These are phyloP conservation scores for Antennarius maculatus DNA, from an alignment of 2,797 vertebrate species.

Conservation along the genomic window DNA sequence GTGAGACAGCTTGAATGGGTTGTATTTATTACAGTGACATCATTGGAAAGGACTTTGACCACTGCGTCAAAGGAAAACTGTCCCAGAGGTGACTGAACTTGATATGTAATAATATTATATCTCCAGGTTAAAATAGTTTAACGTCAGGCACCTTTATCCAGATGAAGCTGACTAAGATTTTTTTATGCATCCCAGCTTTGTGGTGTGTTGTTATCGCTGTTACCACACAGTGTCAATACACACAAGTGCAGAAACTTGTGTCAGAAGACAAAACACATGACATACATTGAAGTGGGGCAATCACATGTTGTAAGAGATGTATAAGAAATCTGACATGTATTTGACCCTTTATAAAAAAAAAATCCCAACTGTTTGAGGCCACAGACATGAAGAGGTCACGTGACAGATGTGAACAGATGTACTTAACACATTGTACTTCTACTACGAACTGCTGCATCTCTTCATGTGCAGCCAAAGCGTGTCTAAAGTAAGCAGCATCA, in stretches of 20 bases:
- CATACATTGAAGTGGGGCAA: not conserved
- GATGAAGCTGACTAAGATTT: conserved; percentile 8
- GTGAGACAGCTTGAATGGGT: not conserved
- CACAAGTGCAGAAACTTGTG: not conserved
- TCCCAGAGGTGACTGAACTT: conserved; percentile 23
- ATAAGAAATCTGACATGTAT: conserved; percentile 29
- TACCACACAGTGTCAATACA: conserved; percentile 13
- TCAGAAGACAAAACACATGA: not conserved
- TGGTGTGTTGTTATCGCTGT: conserved; percentile 21
- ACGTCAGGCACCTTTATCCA: not conserved
- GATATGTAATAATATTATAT: not conserved
- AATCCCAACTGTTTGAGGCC: conserved; percentile 31
- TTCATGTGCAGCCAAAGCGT: conserved; percentile 9
- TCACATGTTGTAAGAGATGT: conserved; percentile 3
- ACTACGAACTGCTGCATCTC: conserved; percentile 30
- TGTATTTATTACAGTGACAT: not conserved
- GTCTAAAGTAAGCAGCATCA: conserved; percentile 33
- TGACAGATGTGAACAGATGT: conserved; percentile 70
- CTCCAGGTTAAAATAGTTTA: not conserved
- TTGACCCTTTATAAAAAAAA: conserved; percentile 39
- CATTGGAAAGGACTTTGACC: conserved; percentile 19
- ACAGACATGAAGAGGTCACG: conserved; percentile 59
- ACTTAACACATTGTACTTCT: conserved; percentile 51
- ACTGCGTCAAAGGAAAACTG: conserved; percentile 7
- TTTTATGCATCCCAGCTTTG: conserved; percentile 36